phyloP scores from a whole-genome alignment of 1,140 invertebrate genomes.

The Brachionus koreanus region DNA sequence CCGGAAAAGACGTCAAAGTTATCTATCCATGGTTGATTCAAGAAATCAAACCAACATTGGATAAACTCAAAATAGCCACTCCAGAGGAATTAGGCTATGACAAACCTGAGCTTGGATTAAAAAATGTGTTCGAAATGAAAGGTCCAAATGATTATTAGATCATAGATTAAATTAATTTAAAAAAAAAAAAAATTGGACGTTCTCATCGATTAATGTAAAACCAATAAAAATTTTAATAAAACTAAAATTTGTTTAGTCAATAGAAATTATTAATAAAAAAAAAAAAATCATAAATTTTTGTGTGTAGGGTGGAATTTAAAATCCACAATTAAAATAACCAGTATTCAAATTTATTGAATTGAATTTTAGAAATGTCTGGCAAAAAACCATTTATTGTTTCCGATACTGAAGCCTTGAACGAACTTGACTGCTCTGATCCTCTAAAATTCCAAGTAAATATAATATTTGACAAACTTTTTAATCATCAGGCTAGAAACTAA shows the following conservation, averaged over 20 bases:
- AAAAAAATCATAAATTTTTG: neutral
- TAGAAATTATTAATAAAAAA: neutral
- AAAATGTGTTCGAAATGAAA: conserved; percentile 42
- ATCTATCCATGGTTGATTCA: conserved; percentile 88
- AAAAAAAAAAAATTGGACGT: neutral
- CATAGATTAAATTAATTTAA: neutral
- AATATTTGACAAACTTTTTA: neutral
- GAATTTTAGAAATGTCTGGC: neutral
- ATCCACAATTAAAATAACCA: neutral
- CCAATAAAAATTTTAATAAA: neutral
- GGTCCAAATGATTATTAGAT: conserved; percentile 42
- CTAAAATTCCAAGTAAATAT: conserved; percentile 38
- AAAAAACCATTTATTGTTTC: conserved; percentile 12
- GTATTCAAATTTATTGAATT: neutral
- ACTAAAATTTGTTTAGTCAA: neutral
- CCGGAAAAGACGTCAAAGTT: conserved; percentile 70
- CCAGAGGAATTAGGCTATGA: conserved; percentile 93
- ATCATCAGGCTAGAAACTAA: neutral
- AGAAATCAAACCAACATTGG: conserved; percentile 84
- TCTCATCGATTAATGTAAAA: conserved; percentile 4
- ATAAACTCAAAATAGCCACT: conserved; percentile 86
- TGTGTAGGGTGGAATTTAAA: conserved; percentile 21
- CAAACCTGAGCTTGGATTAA: conserved; percentile 76
- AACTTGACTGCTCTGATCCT: conserved; percentile 30
- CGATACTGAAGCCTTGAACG: conserved; percentile 17